phyloP scores from a whole-genome alignment of 2,888 invertebrate genomes.

The Epirrita christyi region DNA sequence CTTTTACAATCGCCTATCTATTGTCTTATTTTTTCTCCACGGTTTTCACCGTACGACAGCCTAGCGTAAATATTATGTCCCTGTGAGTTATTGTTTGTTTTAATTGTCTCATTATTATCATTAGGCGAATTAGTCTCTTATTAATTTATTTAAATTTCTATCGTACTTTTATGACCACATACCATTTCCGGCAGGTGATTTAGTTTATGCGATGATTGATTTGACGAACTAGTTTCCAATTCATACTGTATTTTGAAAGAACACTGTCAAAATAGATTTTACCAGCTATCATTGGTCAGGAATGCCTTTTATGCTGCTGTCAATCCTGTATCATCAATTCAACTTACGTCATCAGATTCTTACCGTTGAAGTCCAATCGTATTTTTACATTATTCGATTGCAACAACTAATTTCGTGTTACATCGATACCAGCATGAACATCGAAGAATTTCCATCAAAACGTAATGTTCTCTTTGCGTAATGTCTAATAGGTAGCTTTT shows the following conservation, averaged over 20 bases:
- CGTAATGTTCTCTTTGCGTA: constrained; percentile 65
- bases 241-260: too few species aligned
- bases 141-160: neutral
- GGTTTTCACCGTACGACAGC: neutral
- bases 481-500: constrained; percentile 53
- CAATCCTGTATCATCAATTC: constrained; percentile 48
- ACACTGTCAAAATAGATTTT: neutral
- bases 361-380: constrained; percentile 56
- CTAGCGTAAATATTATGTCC: constrained; percentile 12
- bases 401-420: constrained; percentile 69
- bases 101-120: constrained; percentile 28
- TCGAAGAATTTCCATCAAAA: constrained; percentile 65
- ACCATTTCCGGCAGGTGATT: neutral
- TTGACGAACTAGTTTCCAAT: neutral
- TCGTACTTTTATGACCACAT: neutral
- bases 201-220: neutral
- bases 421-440: constrained; percentile 62
- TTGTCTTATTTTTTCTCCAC: too few species aligned
- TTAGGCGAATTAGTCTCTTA: constrained; percentile 5
- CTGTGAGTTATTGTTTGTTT: constrained; percentile 10
- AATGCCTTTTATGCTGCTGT: constrained; percentile 25
- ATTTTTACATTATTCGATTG: constrained; percentile 66
- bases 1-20: too few species aligned
- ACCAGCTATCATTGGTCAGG: neutral
- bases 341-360: constrained; percentile 53